A percentile compares a stretch with the other conserved stretches of the same genome.
These are phyloP conservation scores for Resseliella maxima DNA, from an alignment of 2,888 invertebrate genomes.

Conservation along the genomic window DNA sequence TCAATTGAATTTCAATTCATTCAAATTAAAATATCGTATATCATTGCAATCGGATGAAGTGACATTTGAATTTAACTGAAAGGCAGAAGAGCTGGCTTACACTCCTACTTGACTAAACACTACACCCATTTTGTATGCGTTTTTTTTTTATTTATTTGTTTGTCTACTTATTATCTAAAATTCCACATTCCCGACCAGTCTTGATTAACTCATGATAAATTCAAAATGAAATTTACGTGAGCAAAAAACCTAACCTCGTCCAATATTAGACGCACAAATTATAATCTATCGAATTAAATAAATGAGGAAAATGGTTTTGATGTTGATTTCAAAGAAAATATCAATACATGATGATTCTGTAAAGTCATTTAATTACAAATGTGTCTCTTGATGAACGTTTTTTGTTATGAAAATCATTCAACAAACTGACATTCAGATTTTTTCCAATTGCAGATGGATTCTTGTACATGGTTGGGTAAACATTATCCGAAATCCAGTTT, in stretches of 20 bases:
- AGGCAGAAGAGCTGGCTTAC: slow-evolving; percentile 3
- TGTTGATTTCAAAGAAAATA: no score
- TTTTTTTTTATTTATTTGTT: no score
- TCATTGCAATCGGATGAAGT: background rate
- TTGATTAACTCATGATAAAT: background rate
- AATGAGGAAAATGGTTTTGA: no score
- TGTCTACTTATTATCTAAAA: slow-evolving; percentile 30
- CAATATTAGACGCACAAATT: background rate
- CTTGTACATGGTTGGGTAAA: no score
- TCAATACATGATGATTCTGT: no score
- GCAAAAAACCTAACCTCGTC: background rate
- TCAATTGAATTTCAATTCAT: background rate
- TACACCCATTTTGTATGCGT: background rate
- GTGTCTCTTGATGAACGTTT: no score
- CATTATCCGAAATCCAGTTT: no score
- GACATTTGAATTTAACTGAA: background rate
- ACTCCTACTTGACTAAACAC: background rate
- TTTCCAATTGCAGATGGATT: no score
- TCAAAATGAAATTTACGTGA: background rate
- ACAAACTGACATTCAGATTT: no score
- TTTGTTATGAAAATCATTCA: no score
- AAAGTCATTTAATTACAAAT: no score
- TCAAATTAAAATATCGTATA: background rate
- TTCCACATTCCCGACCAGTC: slow-evolving; percentile 54
- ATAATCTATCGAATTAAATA: background rate